Percentiles rank a stretch among this genome's conserved stretches.
Conservation (phyloP, 2,888 invertebrate genomes). For the Leptopilina syphax region DNA sequence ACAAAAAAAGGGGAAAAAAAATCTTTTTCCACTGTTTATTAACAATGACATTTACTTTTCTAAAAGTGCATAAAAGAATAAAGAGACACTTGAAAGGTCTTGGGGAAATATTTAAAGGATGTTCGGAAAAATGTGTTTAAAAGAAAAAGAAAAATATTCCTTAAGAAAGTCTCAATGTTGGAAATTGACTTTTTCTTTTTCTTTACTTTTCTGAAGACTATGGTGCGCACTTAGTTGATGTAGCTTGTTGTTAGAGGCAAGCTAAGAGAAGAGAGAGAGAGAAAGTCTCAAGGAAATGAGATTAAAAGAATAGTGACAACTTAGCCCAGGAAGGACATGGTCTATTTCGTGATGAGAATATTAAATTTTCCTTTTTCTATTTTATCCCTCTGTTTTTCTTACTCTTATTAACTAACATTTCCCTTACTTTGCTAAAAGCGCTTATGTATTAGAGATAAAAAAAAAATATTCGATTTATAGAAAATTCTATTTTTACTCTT, state of each 20-base stretch:
- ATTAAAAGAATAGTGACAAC: conserved; percentile 31
- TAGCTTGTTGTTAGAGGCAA: conserved; percentile 12
- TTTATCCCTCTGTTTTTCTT: not conserved
- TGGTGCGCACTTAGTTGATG: conserved; percentile 22
- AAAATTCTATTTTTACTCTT: no score
- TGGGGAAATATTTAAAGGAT: conserved; percentile 9
- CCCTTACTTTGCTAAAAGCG: no score
- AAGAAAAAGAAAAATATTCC: not conserved
- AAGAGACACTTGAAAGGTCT: not conserved
- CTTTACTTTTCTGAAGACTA: not conserved
- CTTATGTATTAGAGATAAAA: no score
- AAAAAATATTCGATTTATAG: no score
- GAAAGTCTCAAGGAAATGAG: conserved; percentile 20
- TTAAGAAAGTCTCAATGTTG: conserved; percentile 15
- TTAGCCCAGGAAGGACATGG: not conserved
- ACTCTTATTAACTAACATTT: not conserved
- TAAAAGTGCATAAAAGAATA: not conserved
- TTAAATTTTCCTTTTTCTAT: not conserved
- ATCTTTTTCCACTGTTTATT: no score
- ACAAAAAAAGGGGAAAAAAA: no score
- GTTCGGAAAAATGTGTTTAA: conserved; percentile 11
- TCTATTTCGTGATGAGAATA: conserved; percentile 7
- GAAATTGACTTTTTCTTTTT: not conserved
- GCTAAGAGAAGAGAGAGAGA: conserved; percentile 5
- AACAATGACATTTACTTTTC: not conserved